Conservation (phyloP, 2,888 invertebrate species). For the Crossocerus cetratus region DNA sequence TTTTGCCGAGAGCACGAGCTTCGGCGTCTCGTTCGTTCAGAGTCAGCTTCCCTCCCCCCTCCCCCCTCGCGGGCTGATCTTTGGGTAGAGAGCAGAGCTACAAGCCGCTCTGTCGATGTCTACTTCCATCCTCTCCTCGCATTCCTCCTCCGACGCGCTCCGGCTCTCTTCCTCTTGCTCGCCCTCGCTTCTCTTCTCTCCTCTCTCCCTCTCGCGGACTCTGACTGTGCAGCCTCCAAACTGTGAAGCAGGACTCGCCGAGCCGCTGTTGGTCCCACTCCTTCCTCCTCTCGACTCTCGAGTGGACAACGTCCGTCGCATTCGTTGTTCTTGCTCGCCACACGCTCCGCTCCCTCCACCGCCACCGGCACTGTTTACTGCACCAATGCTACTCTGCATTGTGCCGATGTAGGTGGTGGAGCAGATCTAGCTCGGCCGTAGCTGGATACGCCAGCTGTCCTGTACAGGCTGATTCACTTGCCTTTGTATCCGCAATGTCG, state of each 20-base stretch:
- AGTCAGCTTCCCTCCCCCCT: neutral
- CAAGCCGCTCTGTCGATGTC: neutral
- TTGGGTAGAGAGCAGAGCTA: constrained; percentile 18
- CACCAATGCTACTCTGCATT: constrained; percentile 26
- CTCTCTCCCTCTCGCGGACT: constrained; percentile 3
- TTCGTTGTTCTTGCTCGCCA: neutral
- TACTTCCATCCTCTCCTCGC: constrained; percentile 35
- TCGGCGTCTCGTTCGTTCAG: constrained; percentile 37
- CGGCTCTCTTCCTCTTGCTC: constrained; percentile 13
- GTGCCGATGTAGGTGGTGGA: no score
- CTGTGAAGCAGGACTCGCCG: neutral
- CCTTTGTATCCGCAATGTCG: no score
- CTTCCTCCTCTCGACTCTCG: neutral
- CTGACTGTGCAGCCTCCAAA: neutral
- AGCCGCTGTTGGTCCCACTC: neutral
- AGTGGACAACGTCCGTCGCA: neutral
- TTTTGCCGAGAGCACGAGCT: constrained; percentile 47
- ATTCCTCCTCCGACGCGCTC: constrained; percentile 23
- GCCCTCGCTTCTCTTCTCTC: neutral
- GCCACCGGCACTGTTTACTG: constrained; percentile 21
- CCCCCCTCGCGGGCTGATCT: constrained; percentile 26
- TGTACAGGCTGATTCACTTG: no score
- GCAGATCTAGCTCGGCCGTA: no score
- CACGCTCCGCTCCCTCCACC: no score
- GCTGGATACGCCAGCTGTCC: no score